Conservation (phyloP, 2,888 invertebrate genomes). For the Macaria notata region DNA sequence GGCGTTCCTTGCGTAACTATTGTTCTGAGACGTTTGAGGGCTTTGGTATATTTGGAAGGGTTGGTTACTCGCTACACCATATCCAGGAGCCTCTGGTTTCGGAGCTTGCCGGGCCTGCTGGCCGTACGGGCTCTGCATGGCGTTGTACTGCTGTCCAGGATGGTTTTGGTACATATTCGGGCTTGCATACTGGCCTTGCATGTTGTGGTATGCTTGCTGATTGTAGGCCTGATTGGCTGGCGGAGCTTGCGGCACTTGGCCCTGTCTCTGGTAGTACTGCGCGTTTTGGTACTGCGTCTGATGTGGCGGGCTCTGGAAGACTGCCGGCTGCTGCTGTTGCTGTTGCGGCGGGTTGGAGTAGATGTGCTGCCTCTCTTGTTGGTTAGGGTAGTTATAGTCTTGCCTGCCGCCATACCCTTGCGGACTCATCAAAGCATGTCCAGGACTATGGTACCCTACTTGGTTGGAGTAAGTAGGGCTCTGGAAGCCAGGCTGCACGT, state of each 20-base stretch:
- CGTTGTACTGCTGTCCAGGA: slow-evolving; percentile 53
- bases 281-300: slow-evolving; percentile 69
- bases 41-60: slow-evolving; percentile 74
- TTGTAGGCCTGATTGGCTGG: slow-evolving; percentile 53
- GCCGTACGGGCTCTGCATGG: slow-evolving; percentile 61
- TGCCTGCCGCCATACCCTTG: slow-evolving; percentile 61
- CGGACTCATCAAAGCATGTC: slow-evolving; percentile 72
- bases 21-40: slow-evolving; percentile 60
- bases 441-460: slow-evolving; percentile 69
- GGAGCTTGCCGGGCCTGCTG: slow-evolving; percentile 58
- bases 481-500: slow-evolving; percentile 67
- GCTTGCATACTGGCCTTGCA: slow-evolving; percentile 63
- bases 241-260: slow-evolving; percentile 44
- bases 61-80: slow-evolving; percentile 53
- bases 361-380: slow-evolving; percentile 65
- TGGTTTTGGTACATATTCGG: slow-evolving; percentile 59
- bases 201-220: slow-evolving; percentile 60
- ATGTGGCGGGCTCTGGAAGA: slow-evolving; percentile 71
- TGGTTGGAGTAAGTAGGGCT: slow-evolving; percentile 70
- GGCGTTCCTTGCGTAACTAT: slow-evolving; percentile 47
- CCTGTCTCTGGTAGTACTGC: slow-evolving; percentile 68
- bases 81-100: slow-evolving; percentile 57
- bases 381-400: slow-evolving; percentile 66
- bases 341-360: slow-evolving; percentile 57
- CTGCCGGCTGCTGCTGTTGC: slow-evolving; percentile 39